Conservation (phyloP, 2,113 vertebrate genomes). For the Ceyx margarethae region DNA sequence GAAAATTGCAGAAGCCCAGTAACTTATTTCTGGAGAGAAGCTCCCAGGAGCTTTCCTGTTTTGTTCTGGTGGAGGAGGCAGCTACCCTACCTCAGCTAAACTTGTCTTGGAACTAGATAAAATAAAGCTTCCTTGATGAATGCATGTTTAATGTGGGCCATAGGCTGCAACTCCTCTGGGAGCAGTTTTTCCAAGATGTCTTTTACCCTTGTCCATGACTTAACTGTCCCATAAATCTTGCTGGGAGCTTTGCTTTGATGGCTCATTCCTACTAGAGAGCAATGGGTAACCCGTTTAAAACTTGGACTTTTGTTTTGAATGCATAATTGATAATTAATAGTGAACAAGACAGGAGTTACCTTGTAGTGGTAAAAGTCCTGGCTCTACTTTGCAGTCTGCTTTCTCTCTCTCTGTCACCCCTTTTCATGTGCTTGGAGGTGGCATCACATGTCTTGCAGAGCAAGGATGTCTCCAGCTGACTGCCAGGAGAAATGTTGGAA, state of each 20-base stretch:
- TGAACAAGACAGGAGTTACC: neutral
- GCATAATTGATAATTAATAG: neutral
- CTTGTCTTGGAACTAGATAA: neutral
- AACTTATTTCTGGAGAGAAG: neutral
- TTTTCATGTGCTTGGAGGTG: neutral
- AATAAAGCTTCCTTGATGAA: neutral
- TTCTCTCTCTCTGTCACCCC: neutral
- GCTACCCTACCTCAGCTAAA: neutral
- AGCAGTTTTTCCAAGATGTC: neutral
- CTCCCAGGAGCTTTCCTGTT: neutral
- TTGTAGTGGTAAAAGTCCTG: neutral
- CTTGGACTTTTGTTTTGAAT: neutral
- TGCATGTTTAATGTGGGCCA: neutral
- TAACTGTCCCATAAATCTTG: neutral
- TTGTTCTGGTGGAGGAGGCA: neutral
- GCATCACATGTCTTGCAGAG: neutral
- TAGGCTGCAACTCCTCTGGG: accelerated
- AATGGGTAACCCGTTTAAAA: neutral
- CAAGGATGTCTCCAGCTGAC: neutral
- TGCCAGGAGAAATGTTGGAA: neutral
- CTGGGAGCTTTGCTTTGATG: neutral
- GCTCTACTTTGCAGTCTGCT: neutral
- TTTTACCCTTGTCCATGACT: neutral
- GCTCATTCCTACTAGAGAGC: neutral
- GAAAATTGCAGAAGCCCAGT: neutral